Evolutionary conservation across 2,888 invertebrate genomes (phyloP).

Genomic region (Euplexia lucipara): DNA sequence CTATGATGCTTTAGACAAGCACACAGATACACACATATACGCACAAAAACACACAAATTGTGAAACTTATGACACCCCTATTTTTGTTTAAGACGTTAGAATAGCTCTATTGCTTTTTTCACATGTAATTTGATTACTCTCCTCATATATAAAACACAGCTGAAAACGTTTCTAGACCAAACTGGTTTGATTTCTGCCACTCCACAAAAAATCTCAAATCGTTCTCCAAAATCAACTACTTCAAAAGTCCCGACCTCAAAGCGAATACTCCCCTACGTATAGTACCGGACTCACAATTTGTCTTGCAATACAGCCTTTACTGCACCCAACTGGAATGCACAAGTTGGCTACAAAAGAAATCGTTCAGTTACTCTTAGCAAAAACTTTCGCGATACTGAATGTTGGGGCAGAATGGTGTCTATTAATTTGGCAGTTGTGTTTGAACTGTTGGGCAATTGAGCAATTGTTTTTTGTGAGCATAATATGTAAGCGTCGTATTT

Average conservation of each 20-base stretch:
- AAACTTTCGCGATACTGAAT: conserved; percentile 38
- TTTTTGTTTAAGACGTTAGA: too few species aligned
- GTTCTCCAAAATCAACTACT: not conserved
- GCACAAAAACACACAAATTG: too few species aligned
- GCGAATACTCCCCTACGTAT: conserved; percentile 50
- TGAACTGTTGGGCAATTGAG: not conserved
- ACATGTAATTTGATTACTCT: too few species aligned
- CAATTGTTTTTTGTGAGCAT: too few species aligned
- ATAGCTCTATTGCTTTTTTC: too few species aligned
- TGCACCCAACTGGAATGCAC: conserved; percentile 71
- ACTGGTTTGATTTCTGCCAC: not conserved
- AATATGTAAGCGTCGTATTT: too few species aligned
- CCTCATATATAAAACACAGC: too few species aligned
- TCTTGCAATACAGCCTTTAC: conserved; percentile 70
- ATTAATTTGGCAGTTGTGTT: conserved; percentile 25
- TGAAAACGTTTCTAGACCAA: too few species aligned
- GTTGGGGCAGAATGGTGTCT: conserved; percentile 11
- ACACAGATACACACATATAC: too few species aligned
- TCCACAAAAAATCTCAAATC: not conserved
- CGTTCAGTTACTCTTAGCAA: conserved; percentile 52
- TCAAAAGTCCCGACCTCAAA: conserved; percentile 18
- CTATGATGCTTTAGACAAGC: too few species aligned
- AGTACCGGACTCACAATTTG: conserved; percentile 73
- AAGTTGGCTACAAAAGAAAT: conserved; percentile 71
- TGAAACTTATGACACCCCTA: too few species aligned